Evolutionary conservation across 2,888 invertebrate species (phyloP), one percentile per base, ranked within the genome.

Genomic region (Alcis repandata): DNA sequence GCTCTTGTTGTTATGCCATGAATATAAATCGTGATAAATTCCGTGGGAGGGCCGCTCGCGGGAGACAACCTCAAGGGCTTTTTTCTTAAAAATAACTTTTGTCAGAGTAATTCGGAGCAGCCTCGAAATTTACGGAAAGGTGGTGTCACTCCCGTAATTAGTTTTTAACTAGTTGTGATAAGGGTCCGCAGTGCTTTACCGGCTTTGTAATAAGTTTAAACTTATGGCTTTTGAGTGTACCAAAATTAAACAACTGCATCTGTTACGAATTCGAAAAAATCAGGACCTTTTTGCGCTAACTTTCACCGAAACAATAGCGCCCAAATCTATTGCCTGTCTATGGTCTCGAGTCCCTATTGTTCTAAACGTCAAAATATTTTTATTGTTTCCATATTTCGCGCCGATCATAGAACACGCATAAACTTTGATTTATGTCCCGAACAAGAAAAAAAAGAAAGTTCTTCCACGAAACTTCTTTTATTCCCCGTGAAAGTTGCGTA

Each of bases 21-120:
- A 93, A 93, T 93, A 93, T 94, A 94, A 94, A 94, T 94, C 93
- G 94, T 94, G 94, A 94, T 94, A 94, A 94, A 94, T 94, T 94
- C 93, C 91, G 78, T 78, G 78, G 80, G 79, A 77, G 76, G 75
- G 80, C 79, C 82, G n/a, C 80, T 73, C 80, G 79, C 77, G 78
- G 72, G 79, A 79, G 73, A 76, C 80, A 84, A 88, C 91, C 91
- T 90, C 91, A 83, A 88, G 93, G 92, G 93, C 88, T 90, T 92
- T 91, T 92, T 93, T 92, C 93, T 93, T 92, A 90, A 93, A 93
- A 93, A 93, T 93, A 93, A 93, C 92, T 93, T 93, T 92, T 91
- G 92, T 90, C 87, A 90, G 90, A 88, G 92, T 91, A 92, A 92
- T 93, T 92, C 91, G 89, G 89, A 79, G 87, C 91, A 91, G 91